Evolutionary conservation across 2,113 vertebrate species (phyloP).

Genomic region (Poecile atricapillus): DNA sequence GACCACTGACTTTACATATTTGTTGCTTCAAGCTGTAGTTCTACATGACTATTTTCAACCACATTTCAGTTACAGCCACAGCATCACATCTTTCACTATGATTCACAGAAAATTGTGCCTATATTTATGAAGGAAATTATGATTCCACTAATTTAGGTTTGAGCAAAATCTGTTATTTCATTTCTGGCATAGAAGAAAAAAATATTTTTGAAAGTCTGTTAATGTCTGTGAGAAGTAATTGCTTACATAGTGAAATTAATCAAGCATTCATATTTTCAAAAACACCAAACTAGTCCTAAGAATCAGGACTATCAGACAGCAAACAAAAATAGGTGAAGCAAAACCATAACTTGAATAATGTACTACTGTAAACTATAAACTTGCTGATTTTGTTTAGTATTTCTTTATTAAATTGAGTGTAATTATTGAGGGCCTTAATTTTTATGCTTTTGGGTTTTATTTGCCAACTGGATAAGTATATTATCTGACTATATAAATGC

Average conservation of each 20-base stretch:
- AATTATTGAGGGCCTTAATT: neutral
- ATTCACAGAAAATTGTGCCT: neutral
- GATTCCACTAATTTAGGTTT: neutral
- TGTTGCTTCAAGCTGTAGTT: neutral
- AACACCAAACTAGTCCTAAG: neutral
- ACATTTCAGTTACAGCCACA: neutral
- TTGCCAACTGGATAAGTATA: neutral
- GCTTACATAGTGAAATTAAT: neutral
- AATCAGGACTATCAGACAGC: neutral
- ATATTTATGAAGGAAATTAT: neutral
- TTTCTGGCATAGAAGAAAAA: neutral
- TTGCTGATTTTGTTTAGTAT: neutral
- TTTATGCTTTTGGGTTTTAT: neutral
- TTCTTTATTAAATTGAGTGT: neutral
- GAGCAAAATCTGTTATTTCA: neutral
- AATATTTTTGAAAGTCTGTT: neutral
- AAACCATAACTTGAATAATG: neutral
- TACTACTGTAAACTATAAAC: neutral
- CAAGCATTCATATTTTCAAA: neutral
- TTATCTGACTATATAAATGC: neutral
- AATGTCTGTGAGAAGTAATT: neutral
- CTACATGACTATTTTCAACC: neutral
- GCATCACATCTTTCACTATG: neutral
- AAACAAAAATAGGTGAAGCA: neutral
- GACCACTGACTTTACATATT: neutral